These are phyloP conservation scores for Bombyx huttoni DNA, from an alignment of 2,888 invertebrate genomes.

Conservation along the genomic window DNA sequence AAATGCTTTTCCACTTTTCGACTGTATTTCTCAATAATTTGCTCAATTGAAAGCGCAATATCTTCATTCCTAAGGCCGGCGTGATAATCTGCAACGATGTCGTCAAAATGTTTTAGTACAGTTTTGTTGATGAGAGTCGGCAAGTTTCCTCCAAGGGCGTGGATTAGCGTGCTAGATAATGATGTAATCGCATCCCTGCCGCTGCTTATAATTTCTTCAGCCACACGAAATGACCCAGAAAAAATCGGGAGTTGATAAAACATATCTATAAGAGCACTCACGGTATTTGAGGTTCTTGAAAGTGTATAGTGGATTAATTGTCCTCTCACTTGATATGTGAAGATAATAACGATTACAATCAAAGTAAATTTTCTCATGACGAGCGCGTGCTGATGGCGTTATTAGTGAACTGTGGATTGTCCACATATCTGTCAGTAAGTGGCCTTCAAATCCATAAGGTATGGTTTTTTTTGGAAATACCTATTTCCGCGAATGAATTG, in stretches of 20 bases:
- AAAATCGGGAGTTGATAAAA: background rate
- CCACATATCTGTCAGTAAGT: background rate
- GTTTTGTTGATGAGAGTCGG: conserved; percentile 21
- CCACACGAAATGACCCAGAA: background rate
- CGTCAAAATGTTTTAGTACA: conserved; percentile 17
- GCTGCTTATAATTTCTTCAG: background rate
- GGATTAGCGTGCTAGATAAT: conserved; percentile 18
- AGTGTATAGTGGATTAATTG: background rate
- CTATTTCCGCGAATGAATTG: too few relatives aligned
- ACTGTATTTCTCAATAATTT: conserved; percentile 35
- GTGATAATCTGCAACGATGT: conserved; percentile 19
- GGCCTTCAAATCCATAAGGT: background rate
- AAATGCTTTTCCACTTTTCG: conserved; percentile 28
- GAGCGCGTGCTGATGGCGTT: background rate
- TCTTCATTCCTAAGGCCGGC: conserved; percentile 32
- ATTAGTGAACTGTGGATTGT: background rate
- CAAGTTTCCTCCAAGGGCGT: conserved; percentile 13
- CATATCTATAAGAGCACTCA: background rate
- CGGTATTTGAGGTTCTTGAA: background rate
- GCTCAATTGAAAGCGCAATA: conserved; percentile 18
- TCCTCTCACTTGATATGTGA: background rate
- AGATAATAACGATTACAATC: background rate
- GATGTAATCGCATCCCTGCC: conserved; percentile 8
- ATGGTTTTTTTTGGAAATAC: background rate
- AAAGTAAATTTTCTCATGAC: background rate